Conservation (phyloP, 2,113 vertebrate genomes). For the Rutilus rutilus region DNA sequence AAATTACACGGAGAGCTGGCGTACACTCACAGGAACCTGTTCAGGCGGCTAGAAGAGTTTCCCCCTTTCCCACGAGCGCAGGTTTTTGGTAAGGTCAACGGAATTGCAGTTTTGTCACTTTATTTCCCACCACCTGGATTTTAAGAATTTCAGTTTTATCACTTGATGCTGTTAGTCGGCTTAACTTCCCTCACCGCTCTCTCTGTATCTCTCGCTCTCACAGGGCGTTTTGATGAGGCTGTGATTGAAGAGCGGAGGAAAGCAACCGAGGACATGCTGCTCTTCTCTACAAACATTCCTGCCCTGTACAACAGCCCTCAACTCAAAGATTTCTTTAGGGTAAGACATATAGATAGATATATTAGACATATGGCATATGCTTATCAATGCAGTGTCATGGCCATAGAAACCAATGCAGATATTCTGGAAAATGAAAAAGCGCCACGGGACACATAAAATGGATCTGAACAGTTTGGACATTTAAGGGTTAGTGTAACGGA, state of each 20-base stretch:
- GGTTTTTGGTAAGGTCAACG: constrained; percentile 80
- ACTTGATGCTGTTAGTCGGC: background rate
- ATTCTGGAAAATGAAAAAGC: no score
- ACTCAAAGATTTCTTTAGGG: constrained; percentile 90
- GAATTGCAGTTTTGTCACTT: background rate
- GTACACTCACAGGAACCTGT: constrained; percentile 90
- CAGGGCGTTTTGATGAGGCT: constrained; percentile 85
- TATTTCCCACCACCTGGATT: background rate
- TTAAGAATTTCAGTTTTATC: background rate
- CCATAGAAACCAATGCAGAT: no score
- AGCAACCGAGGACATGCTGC: constrained; percentile 83
- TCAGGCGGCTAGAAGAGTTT: constrained; percentile 86
- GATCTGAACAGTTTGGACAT: no score
- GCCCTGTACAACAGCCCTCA: constrained; percentile 92
- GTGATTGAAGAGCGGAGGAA: constrained; percentile 88
- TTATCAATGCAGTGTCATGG: no score
- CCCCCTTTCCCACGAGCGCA: constrained; percentile 85
- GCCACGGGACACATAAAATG: no score
- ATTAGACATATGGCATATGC: no score
- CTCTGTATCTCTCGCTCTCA: background rate
- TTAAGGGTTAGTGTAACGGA: no score
- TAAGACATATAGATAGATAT: constrained; percentile 51
- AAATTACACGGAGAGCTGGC: constrained; percentile 88
- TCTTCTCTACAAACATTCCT: constrained; percentile 82
- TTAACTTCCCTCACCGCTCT: background rate